A percentile compares a stretch with the other conserved stretches of the same genome.
These are phyloP conservation scores for Numida meleagris DNA, from an alignment of 2,113 vertebrate species.

Conservation along the genomic window DNA sequence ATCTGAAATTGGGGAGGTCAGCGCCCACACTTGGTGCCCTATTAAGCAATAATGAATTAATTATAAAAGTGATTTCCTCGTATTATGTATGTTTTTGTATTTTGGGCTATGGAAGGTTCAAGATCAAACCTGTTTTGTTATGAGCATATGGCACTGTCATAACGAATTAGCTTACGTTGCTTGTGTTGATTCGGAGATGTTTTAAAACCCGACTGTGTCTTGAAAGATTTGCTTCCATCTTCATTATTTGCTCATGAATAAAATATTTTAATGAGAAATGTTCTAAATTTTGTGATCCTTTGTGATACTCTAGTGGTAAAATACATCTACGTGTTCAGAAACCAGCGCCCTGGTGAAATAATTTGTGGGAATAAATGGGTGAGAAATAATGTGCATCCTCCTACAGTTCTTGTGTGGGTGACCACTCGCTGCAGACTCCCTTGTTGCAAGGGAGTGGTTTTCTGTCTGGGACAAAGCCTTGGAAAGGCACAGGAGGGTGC, in stretches of 20 bases:
- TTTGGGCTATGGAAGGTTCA: not conserved
- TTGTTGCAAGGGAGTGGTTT: not conserved
- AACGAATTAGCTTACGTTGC: not conserved
- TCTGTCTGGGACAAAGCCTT: not conserved
- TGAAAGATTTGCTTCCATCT: constrained; percentile 1
- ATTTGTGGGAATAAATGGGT: not conserved
- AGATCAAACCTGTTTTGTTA: not conserved
- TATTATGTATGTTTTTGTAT: not conserved
- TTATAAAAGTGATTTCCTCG: not conserved
- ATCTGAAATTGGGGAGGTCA: not conserved
- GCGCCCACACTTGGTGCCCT: not conserved
- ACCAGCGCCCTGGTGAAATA: not conserved
- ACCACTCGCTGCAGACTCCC: rapidly evolving
- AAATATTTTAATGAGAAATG: constrained; percentile 38
- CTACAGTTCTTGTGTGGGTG: not conserved
- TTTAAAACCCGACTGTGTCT: not conserved
- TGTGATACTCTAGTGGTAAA: not conserved
- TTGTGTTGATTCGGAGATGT: constrained; percentile 34
- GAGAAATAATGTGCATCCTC: not conserved
- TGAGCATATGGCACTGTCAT: not conserved
- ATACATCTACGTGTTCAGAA: not conserved
- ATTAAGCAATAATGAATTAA: not conserved
- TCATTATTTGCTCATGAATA: constrained; percentile 53
- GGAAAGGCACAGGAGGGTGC: not conserved
- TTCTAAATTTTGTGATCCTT: not conserved